A percentile compares a stretch with the other conserved stretches of the same genome.
Evolutionary conservation across 2,888 invertebrate genomes (phyloP).

Genomic region (Venusia cambrica): DNA sequence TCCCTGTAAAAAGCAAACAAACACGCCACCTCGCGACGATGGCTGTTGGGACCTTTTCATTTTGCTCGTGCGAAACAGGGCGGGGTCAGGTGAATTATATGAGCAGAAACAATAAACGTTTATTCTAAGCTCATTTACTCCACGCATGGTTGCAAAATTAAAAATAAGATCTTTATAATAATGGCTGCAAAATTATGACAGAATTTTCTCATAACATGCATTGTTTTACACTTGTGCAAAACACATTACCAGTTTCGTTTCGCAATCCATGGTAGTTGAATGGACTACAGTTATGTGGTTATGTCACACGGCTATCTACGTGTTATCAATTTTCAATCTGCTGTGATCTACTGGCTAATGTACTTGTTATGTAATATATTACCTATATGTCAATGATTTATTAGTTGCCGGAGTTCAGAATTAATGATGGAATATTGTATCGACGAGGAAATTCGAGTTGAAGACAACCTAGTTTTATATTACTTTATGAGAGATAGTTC

Average conservation of each 20-base stretch:
- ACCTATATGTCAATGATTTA: constrained; percentile 20
- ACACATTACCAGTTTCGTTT: constrained; percentile 57
- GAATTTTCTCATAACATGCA: constrained; percentile 63
- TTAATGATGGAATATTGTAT: constrained; percentile 3
- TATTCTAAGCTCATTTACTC: constrained; percentile 27
- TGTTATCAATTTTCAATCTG: constrained; percentile 33
- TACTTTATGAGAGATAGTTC: too few relatives aligned
- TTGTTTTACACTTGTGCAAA: constrained; percentile 61
- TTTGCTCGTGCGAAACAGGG: too few relatives aligned
- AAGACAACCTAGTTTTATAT: too few relatives aligned
- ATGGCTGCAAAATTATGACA: constrained; percentile 52
- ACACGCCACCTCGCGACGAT: too few relatives aligned
- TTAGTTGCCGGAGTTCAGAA: constrained; percentile 7
- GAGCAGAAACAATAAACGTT: constrained; percentile 10
- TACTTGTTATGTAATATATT: constrained; percentile 18
- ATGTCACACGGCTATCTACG: constrained; percentile 25
- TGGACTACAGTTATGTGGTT: constrained; percentile 25
- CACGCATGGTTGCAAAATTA: constrained; percentile 53
- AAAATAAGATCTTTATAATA: constrained; percentile 48
- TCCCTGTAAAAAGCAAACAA: too few relatives aligned
- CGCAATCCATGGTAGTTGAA: constrained; percentile 43
- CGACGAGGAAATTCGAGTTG: too few relatives aligned
- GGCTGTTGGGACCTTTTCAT: too few relatives aligned
- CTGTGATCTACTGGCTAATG: constrained; percentile 28
- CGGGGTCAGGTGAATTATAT: constrained; percentile 4